Conservation (phyloP, 2,888 invertebrate species). For the Escarpia spicata region DNA sequence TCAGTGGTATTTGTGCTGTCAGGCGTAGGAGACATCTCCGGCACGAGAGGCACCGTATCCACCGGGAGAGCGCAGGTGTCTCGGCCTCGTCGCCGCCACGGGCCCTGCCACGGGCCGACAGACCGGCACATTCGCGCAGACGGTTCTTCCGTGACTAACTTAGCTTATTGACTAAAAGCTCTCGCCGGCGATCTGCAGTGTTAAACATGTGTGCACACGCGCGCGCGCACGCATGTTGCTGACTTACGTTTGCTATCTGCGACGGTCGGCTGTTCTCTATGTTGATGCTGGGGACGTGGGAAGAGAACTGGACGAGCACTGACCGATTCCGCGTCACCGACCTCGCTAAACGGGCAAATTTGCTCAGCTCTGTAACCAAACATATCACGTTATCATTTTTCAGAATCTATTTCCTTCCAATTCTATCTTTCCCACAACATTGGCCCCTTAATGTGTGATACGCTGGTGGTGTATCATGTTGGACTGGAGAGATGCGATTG, state of each 20-base stretch:
- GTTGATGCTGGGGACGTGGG: conserved; percentile 74
- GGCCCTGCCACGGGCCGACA: background rate
- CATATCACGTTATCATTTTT: background rate
- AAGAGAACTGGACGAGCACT: conserved; percentile 81
- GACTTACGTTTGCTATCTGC: conserved; percentile 94
- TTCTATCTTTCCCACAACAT: background rate
- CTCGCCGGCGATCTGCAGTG: background rate
- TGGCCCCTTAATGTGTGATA: too few relatives aligned
- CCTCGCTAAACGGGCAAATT: conserved; percentile 97
- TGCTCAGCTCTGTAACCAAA: conserved; percentile 83
- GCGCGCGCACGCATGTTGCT: conserved; percentile 22
- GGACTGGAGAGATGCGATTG: too few relatives aligned
- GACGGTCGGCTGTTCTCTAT: conserved; percentile 73
- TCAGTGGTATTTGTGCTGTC: background rate
- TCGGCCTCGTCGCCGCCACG: background rate
- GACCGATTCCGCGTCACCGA: conserved; percentile 93
- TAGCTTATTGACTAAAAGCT: background rate
- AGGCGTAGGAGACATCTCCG: too few relatives aligned
- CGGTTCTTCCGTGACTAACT: background rate
- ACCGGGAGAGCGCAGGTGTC: background rate
- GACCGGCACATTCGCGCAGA: background rate
- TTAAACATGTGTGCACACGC: conserved; percentile 69
- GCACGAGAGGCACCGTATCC: background rate
- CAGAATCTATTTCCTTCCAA: background rate
- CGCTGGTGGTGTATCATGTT: too few relatives aligned